Evolutionary conservation across 2,797 vertebrate species (phyloP).

Genomic region (Xenopus petersii): DNA sequence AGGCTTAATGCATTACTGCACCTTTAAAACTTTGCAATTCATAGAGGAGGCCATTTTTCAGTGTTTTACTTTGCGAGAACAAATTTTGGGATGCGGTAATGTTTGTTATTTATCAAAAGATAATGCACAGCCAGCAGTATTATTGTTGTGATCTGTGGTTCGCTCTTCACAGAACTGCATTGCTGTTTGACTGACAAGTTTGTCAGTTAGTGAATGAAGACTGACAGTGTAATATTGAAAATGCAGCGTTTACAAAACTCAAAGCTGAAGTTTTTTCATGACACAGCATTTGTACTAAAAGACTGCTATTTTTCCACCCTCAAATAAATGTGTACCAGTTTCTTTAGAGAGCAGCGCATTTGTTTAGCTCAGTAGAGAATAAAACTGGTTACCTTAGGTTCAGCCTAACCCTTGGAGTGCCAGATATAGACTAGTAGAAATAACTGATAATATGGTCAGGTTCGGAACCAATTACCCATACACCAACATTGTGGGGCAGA

Average conservation of each 20-base stretch:
- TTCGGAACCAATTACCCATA: no score
- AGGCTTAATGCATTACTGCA: no score
- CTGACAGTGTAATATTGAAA: slow-evolving; percentile 71
- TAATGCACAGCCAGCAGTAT: slow-evolving; percentile 71
- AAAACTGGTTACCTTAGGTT: slow-evolving; percentile 1
- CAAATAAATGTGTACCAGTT: slow-evolving; percentile 53
- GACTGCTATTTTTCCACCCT: slow-evolving; percentile 59
- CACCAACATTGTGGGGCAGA: no score
- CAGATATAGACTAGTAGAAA: background rate
- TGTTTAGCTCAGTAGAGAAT: slow-evolving; percentile 43
- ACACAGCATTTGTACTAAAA: slow-evolving; percentile 64
- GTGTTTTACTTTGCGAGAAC: background rate
- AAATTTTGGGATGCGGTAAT: background rate
- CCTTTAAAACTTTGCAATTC: no score
- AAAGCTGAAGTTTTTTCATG: slow-evolving; percentile 63
- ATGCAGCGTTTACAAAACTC: slow-evolving; percentile 63
- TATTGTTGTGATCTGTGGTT: slow-evolving; percentile 69
- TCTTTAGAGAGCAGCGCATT: slow-evolving; percentile 38
- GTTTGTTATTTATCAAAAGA: slow-evolving; percentile 60
- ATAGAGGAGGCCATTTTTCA: background rate
- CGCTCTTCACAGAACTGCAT: slow-evolving; percentile 67
- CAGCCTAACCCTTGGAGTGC: slow-evolving; percentile 10
- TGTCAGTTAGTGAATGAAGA: slow-evolving; percentile 74
- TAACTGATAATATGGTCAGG: no score
- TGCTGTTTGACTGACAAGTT: slow-evolving; percentile 67